Evolutionary conservation across 2,113 vertebrate genomes (phyloP), one percentile per base, ranked within the genome.

Genomic region (Loxodonta africana): DNA sequence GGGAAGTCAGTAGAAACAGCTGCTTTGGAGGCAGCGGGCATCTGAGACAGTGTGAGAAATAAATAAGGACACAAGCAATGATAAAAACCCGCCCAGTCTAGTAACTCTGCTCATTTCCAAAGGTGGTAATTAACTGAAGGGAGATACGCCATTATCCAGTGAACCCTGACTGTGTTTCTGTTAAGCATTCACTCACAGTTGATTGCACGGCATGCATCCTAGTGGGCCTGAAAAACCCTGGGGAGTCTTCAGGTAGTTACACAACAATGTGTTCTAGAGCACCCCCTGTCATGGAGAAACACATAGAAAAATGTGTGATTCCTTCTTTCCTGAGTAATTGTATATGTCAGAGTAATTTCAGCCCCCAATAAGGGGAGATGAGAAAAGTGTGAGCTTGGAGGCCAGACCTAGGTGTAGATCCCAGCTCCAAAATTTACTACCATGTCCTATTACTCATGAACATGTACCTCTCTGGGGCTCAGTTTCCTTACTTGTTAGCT

Each of bases 1-100:
- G 18, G n/a, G 18, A 97, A 95, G 25, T 95, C 91, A 89, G 71
- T 44, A 83, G 57, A 73, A 90, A 83, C 15, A 88, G 82, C 53
- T 96, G 62, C 67, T 83, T 95, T 97, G 76, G 46, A 96, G 17
- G 18, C 60, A 91, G 48, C 2, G 57, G 37, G 20, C 18, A 80
- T 90, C 57, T 77, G 71, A 96, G 73, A 71, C 21, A 78, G 77
- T 90, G 41, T 92, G 33, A 91, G 26, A 92, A 93, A 87, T 86
- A 92, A 94, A 82, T 90, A 91, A 94, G 53, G 57, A 87, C 48
- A 87, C 51, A 93, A 95, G 41, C n/a, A 69, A 90, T 60, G 51
- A 90, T 67, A 78, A 96, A 97, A 97, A 93, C 4, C 14, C 23
- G 15, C 74, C 44, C 63, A 86, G 41, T 83, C 81, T 94, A 44